phyloP scores from a whole-genome alignment of 2,888 invertebrate species.

The Adineta ricciae region DNA sequence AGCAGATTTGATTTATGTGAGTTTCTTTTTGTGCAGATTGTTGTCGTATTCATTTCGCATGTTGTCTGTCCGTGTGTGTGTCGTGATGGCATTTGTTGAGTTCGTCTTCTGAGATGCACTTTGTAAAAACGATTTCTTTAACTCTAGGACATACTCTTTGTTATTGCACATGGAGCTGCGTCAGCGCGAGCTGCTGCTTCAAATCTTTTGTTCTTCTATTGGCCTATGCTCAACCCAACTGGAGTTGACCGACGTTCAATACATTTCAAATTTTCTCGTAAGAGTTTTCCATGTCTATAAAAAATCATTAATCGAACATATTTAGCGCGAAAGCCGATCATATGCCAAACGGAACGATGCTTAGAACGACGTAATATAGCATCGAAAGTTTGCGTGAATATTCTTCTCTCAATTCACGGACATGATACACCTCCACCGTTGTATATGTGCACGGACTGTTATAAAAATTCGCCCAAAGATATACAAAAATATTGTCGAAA shows the following conservation, averaged over 20 bases:
- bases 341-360: constrained; percentile 32
- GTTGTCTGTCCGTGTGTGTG: background rate
- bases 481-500: constrained; percentile 57
- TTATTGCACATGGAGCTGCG: constrained; percentile 89
- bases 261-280: constrained; percentile 58
- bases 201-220: constrained; percentile 91
- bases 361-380: constrained; percentile 29
- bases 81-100: background rate
- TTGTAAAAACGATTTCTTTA: background rate
- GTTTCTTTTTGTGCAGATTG: background rate
- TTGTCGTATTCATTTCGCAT: background rate
- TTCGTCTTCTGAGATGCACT: too few relatives aligned
- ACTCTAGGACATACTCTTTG: constrained; percentile 71
- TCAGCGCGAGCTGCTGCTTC: constrained; percentile 86
- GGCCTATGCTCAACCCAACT: constrained; percentile 91
- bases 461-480: constrained; percentile 53
- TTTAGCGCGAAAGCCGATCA: constrained; percentile 30
- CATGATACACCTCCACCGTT: constrained; percentile 72
- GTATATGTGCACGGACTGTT: constrained; percentile 88
- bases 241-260: constrained; percentile 66
- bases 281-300: constrained; percentile 39
- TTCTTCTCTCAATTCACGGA: constrained; percentile 44
- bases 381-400: constrained; percentile 39
- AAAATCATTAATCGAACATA: background rate
- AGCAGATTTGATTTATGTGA: constrained; percentile 67